Conservation (phyloP, 2,888 invertebrate species). For the Escarpia spicata region DNA sequence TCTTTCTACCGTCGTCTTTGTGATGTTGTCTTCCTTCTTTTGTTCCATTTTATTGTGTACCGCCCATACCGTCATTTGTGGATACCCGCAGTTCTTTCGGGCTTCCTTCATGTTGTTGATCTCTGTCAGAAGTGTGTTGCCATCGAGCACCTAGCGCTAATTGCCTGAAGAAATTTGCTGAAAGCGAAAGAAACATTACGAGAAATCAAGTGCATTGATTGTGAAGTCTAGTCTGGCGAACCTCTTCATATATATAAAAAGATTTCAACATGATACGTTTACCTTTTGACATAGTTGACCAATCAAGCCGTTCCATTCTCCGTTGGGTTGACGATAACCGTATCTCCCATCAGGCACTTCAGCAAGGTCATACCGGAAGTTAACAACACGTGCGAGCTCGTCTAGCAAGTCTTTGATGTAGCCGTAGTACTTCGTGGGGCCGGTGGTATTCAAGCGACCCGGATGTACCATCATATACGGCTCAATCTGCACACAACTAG, state of each 20-base stretch:
- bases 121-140: too few relatives aligned
- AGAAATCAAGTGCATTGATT: too few relatives aligned
- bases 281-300: slow-evolving; percentile 21
- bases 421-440: slow-evolving; percentile 7
- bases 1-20: too few relatives aligned
- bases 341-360: slow-evolving; percentile 24
- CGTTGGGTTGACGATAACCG: slow-evolving; percentile 19
- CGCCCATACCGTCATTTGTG: too few relatives aligned
- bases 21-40: too few relatives aligned
- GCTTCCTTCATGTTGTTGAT: too few relatives aligned
- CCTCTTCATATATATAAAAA: background rate
- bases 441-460: background rate
- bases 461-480: background rate
- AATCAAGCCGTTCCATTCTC: slow-evolving; percentile 26
- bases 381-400: background rate
- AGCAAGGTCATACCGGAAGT: slow-evolving; percentile 18
- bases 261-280: background rate
- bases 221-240: too few relatives aligned
- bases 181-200: too few relatives aligned
- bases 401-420: slow-evolving; percentile 26
- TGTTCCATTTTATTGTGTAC: too few relatives aligned
- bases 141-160: too few relatives aligned
- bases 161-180: too few relatives aligned
- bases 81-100: too few relatives aligned
- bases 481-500: background rate